Base-by-base conservation (phyloP, 2,113 vertebrate genomes). In the Barnardius zonarius region DNA sequence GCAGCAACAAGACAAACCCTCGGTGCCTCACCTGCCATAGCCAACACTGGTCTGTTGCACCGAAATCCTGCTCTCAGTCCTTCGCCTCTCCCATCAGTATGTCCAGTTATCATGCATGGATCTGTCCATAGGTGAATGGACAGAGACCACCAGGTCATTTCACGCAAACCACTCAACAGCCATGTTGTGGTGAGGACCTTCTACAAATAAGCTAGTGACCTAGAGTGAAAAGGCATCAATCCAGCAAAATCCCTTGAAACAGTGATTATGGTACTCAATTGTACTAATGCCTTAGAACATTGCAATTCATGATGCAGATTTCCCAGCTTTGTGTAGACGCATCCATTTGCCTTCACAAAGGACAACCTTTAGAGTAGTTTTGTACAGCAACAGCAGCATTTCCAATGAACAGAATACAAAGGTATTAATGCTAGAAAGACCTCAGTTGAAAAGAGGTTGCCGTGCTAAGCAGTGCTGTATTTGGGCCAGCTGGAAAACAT, bases 401-500 rank as follows among this genome's bases (percentile, higher is more conserved):
- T 85, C 11, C 27, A 92, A 6, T 35, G 6, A 85, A 82, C 87
- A 86, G 52, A 93, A 82, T 17, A 73, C 10, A 37, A 4, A 6
- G 6, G 13, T 70, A 85, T 86, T 93, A 62, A 76, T 25, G 31
- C 18, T 66, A 57, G 28, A 64, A 84, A 90, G 39, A 33, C 13
- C 68, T 74, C 55, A 9, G 24, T 76, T 68, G 48, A 61, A 91
- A 59, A 86, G 54, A 81, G 55, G 37, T 23, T 92, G 79, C 67
- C 83, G 19, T 31, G 72, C 80, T 95, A 93, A 90, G 80, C 82
- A 86, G 17, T n/a, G n/a, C 28, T 62, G 49, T 84, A 84, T 94
- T 91, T 75, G 55, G 81, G 51, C 19, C 74, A 76, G 62, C 25
- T 79, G 27, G 51, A 83, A 96, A 91, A 94, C 23, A 12, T 43